Conservation (phyloP, 2,797 vertebrate species). For the Serranus cabrilla region DNA sequence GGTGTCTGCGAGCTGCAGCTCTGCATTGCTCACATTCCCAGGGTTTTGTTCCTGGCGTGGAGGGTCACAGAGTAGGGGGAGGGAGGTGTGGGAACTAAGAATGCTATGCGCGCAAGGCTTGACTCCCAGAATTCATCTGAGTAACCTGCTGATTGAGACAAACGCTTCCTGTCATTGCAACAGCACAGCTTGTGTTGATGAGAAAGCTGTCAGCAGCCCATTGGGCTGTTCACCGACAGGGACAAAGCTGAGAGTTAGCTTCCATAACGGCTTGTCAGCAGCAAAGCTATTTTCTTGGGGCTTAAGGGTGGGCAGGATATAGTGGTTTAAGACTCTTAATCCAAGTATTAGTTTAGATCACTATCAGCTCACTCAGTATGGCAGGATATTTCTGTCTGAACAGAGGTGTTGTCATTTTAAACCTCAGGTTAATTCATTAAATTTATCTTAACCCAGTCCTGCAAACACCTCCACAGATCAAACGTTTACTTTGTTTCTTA, state of each 20-base stretch:
- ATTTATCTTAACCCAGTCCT: not conserved
- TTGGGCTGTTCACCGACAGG: not conserved
- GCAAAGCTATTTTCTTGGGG: constrained; percentile 60
- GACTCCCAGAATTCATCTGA: constrained; percentile 54
- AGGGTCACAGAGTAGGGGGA: constrained; percentile 54
- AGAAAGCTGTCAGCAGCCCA: constrained; percentile 54
- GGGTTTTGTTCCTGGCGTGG: constrained; percentile 72
- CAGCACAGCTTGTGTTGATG: constrained; percentile 38
- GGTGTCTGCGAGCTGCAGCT: constrained; percentile 69
- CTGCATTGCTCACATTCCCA: constrained; percentile 78
- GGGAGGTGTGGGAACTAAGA: constrained; percentile 71
- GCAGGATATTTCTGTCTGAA: constrained; percentile 36
- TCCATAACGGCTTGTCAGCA: constrained; percentile 55
- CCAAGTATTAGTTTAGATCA: constrained; percentile 61
- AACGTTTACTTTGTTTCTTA: not conserved
- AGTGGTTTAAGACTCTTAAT: constrained; percentile 68
- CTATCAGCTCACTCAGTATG: constrained; percentile 40
- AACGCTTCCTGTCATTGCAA: constrained; percentile 58
- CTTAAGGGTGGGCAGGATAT: constrained; percentile 62
- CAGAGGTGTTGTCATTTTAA: constrained; percentile 17
- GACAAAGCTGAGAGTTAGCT: constrained; percentile 49
- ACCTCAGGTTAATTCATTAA: not conserved
- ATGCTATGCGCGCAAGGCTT: constrained; percentile 50
- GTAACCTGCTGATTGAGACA: constrained; percentile 69
- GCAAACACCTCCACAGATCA: not conserved